phyloP scores from a whole-genome alignment of 2,113 vertebrate genomes.

The Puffinus mauretanicus region DNA sequence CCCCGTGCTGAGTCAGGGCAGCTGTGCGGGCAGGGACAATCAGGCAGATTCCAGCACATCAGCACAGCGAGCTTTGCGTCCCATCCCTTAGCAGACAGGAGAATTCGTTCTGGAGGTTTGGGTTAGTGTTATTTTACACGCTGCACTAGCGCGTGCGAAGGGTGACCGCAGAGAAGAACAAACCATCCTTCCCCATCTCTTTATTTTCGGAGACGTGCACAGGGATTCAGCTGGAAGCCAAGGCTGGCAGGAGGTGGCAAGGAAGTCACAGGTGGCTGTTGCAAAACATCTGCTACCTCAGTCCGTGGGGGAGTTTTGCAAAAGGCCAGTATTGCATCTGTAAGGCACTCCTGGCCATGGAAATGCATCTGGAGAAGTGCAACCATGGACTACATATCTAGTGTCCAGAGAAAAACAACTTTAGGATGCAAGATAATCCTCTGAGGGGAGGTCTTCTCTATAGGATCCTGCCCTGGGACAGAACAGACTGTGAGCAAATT shows the following conservation, averaged over 20 bases:
- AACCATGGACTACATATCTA: not conserved
- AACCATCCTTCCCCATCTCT: not conserved
- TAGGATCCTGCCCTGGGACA: too few relatives aligned
- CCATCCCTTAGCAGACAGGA: not conserved
- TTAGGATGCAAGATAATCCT: not conserved
- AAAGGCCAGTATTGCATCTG: not conserved
- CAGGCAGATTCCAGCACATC: fast-evolving
- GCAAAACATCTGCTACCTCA: not conserved
- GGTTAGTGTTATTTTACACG: not conserved
- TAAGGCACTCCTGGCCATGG: not conserved
- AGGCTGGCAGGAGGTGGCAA: not conserved
- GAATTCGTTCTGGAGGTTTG: not conserved
- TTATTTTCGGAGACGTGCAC: not conserved
- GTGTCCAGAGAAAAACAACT: not conserved
- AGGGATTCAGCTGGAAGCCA: not conserved
- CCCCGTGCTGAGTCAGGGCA: not conserved
- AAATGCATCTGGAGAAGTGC: not conserved
- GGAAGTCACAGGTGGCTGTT: not conserved
- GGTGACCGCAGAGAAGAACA: not conserved
- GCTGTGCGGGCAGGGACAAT: too few relatives aligned
- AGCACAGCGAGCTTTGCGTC: not conserved
- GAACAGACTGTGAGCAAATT: not conserved
- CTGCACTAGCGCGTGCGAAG: not conserved
- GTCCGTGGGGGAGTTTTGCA: not conserved
- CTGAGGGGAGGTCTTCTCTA: not conserved